Evolutionary conservation across 2,113 vertebrate genomes (phyloP), one percentile per base, ranked within the genome.

Genomic region (Sula dactylatra): DNA sequence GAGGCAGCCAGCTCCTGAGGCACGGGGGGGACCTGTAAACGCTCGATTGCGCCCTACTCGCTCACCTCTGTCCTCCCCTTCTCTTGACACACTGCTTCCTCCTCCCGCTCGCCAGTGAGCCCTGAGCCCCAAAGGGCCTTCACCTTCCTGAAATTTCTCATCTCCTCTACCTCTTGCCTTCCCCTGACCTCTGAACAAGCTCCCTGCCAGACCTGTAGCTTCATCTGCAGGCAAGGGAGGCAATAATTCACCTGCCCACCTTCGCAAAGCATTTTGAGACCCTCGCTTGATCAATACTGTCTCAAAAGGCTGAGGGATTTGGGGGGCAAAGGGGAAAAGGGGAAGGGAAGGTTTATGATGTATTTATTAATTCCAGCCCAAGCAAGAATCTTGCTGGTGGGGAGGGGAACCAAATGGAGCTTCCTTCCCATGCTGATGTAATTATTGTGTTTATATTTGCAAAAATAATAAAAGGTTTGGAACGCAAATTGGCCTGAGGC

Each of bases 321-420:
- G 38, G 8, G 50, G 25, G 10, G 27, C 5, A 69, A 83, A 88
- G 34, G 13, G 24, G 13, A 7, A 86, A 92, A 92, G 72, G 55
- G 49, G 65, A 96, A 95, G 52, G 64, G 13, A 40, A 40, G 26
- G n/a, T 86, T 94, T 93, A 84, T 82, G 77, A 56, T 50, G 13
- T 25, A 89, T 82, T 86, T 97, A 93, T 90, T 95, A 73, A 62
- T 86, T 86, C 66, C 87, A 91, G 92, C 19, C 49, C 59, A 88
- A 90, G 62, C 22, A 80, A 76, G 77, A 58, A 49, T 11, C 27
- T 87, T 76, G 40, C 38, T 67, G 42, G 47, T 85, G 76, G 14
- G 27, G 42, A 85, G 34, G 7, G n/a, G 77, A 88, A 86, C 40
- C 31, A 83, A 95, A 84, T 0, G 0, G 54, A 56, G 19, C 19